A percentile compares a stretch with the other conserved stretches of the same genome.
phyloP scores from a whole-genome alignment of 2,888 invertebrate genomes.

The Odontothrips loti region DNA sequence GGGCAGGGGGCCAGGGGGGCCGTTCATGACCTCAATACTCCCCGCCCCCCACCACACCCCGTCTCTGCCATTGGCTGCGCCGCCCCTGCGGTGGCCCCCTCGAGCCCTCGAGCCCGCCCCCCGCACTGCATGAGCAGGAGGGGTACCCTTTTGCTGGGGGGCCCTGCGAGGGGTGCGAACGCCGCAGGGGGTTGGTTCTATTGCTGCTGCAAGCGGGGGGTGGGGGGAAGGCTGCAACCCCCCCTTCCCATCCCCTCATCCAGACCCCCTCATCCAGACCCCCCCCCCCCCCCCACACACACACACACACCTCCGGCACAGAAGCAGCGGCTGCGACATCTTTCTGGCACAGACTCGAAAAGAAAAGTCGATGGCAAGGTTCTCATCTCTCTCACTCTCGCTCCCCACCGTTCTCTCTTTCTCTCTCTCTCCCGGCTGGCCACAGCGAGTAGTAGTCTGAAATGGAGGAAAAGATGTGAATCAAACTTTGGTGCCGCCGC shows the following conservation, averaged over 20 bases:
- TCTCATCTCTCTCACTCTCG: neutral
- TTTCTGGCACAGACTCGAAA: no score
- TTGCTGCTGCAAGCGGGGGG: neutral
- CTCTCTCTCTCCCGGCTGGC: neutral
- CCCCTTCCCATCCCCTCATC: neutral
- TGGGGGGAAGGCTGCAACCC: neutral
- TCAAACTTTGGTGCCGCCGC: no score
- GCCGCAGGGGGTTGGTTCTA: no score
- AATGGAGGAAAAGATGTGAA: no score
- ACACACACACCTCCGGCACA: no score
- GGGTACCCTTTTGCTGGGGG: no score
- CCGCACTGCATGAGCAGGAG: neutral
- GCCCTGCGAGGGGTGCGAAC: no score
- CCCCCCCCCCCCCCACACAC: no score
- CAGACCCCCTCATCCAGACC: neutral
- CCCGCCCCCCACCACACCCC: neutral
- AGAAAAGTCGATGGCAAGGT: no score
- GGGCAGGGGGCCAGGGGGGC: neutral
- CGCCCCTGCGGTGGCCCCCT: neutral
- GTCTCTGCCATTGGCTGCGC: neutral
- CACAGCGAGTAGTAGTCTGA: neutral
- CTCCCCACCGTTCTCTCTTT: neutral
- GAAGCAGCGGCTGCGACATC: no score
- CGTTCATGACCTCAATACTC: neutral
- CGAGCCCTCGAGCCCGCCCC: neutral